Percentiles rank a stretch among this genome's conserved stretches.
These are phyloP conservation scores for Papilio elwesi DNA, from an alignment of 2,888 invertebrate genomes.

Conservation along the genomic window DNA sequence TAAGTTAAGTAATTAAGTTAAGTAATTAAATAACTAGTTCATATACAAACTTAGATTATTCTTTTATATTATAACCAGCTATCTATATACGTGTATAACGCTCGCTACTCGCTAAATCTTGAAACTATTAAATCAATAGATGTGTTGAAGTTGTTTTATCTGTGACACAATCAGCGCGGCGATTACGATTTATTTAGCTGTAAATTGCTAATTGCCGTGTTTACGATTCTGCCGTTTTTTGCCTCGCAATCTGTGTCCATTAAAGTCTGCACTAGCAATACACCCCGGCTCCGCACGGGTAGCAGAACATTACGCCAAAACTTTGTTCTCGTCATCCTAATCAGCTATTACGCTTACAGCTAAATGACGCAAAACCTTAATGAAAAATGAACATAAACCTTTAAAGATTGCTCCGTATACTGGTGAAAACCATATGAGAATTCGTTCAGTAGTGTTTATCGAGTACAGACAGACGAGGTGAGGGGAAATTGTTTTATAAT, in stretches of 20 bases:
- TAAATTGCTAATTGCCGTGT: slow-evolving; percentile 24
- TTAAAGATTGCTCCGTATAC: too few relatives aligned
- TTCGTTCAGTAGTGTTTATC: too few relatives aligned
- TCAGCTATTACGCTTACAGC: too few relatives aligned
- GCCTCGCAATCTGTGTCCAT: neutral
- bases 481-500: too few relatives aligned
- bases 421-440: too few relatives aligned
- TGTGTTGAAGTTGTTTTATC: slow-evolving; percentile 20
- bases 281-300: slow-evolving; percentile 35
- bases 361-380: too few relatives aligned
- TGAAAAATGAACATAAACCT: too few relatives aligned
- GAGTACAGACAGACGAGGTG: too few relatives aligned
- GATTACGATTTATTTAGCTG: slow-evolving; percentile 26
- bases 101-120: too few relatives aligned
- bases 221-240: slow-evolving; percentile 18
- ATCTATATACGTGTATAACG: neutral
- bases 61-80: neutral
- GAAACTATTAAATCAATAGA: slow-evolving; percentile 24
- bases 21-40: neutral
- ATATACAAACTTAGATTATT: neutral
- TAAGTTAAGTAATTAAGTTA: slow-evolving; percentile 5
- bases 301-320: neutral
- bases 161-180: slow-evolving; percentile 18
- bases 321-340: neutral
- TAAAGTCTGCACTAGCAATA: neutral